Base-by-base conservation (phyloP, 2,797 vertebrate genomes). In the Lutjanus campechanus region DNA sequence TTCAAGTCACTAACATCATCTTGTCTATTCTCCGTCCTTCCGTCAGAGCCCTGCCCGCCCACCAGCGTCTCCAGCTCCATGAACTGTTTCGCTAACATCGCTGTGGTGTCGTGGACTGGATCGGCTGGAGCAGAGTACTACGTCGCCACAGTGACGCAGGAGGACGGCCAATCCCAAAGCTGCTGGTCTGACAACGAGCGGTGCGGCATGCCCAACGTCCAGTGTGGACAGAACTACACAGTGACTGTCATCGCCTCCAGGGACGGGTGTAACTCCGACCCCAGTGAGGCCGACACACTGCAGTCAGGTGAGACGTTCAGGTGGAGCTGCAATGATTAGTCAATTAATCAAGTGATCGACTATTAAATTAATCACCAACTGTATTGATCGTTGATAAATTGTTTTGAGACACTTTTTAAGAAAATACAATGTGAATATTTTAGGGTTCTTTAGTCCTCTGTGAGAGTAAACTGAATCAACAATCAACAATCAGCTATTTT, bases 41-140 rank as follows among this genome's bases (percentile, higher is more conserved):
- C 63, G 65, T 53, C 81, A 97, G 96, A 88, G 70, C 95, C 96
- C 17, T 97, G 96, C 72, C 82, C 90, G 1, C 95, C 96, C 22
- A 90, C 86, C 0, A 12, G 1, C 1, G 75, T 96, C 60, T 62
- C 65, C 73, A 94, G 92, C 60, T 82, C 61, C 61, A 89, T 95
- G 90, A 92, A 95, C 85, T 96, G 96, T 71, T 5, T 92, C 25
- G 87, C 93, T 36, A 95, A 94, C 91, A 95, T 95, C 0, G 95
- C 89, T 0, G 81, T 91, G 62, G 88, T 96, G 44, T 85, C 85
- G 0, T 97, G 96, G 96, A 80, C 22, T 0, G n/a, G n/a, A 19
- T 93, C 93, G 0, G 81, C 84, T 0, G 93, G 92, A 19, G 94
- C 93, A 0, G 66, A 93, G 49, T 93, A 86, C 80, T 96, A 96